Conservation (phyloP, 1,140 invertebrate genomes). For the Rhopalosiphum maidis region DNA sequence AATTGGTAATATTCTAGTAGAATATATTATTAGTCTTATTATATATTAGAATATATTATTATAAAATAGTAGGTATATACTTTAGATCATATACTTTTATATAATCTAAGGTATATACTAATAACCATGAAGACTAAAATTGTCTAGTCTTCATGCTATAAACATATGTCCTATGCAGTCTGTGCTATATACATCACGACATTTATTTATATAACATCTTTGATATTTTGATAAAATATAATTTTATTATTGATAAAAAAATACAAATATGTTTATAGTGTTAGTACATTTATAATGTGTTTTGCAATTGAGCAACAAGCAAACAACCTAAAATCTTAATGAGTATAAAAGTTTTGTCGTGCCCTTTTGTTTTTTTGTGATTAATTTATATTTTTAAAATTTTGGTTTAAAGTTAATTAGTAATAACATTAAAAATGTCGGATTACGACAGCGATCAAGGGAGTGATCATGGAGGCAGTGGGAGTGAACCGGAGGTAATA, state of each 20-base stretch:
- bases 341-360: not conserved
- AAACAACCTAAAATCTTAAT: not conserved
- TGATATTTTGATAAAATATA: not conserved
- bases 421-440: constrained; percentile 25
- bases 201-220: not conserved
- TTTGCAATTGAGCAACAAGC: not conserved
- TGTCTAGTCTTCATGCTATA: too few relatives aligned
- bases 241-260: not conserved
- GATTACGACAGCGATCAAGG: constrained; percentile 49
- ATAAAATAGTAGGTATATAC: too few relatives aligned
- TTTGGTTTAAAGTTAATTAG: not conserved
- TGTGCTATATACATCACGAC: not conserved
- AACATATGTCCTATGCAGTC: too few relatives aligned
- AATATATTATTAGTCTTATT: too few relatives aligned
- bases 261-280: not conserved
- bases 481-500: constrained; percentile 43
- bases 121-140: too few relatives aligned
- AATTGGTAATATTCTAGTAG: too few relatives aligned
- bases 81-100: too few relatives aligned
- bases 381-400: not conserved
- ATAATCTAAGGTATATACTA: too few relatives aligned
- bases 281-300: not conserved
- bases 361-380: not conserved
- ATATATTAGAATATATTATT: too few relatives aligned
- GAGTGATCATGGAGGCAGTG: constrained; percentile 26